Conservation (phyloP, 2,797 vertebrate genomes). For the Mycteria americana region DNA sequence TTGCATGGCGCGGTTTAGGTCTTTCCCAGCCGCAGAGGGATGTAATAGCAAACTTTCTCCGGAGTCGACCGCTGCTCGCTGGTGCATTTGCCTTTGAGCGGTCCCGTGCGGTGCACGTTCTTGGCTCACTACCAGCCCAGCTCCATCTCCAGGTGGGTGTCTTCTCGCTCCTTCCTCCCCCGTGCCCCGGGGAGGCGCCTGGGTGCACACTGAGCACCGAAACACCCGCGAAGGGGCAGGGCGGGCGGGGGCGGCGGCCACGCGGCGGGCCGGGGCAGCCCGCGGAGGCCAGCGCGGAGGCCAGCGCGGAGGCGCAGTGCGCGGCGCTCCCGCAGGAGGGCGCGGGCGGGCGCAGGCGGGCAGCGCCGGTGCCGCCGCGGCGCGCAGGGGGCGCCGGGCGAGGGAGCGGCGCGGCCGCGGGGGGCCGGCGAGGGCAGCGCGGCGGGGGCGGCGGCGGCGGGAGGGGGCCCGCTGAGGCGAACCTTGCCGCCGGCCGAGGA, state of each 20-base stretch:
- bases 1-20: neutral
- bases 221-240: neutral
- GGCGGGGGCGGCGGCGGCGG: neutral
- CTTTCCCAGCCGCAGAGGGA: neutral
- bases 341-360: neutral
- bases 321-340: neutral
- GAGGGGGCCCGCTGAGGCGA: neutral
- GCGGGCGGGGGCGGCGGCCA: neutral
- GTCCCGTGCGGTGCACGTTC: neutral
- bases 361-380: neutral
- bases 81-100: neutral
- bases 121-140: neutral
- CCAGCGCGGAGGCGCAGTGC: neutral
- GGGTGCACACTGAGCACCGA: neutral
- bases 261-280: neutral
- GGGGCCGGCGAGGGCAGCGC: neutral
- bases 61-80: too few relatives aligned
- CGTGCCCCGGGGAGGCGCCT: too few relatives aligned
- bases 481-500: neutral
- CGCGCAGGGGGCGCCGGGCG: neutral
- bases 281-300: neutral
- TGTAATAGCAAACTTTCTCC: neutral
- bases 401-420: neutral
- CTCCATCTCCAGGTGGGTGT: neutral
- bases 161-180: too few relatives aligned